Conservation (phyloP, 2,797 vertebrate species). For the Borostomias antarcticus region DNA sequence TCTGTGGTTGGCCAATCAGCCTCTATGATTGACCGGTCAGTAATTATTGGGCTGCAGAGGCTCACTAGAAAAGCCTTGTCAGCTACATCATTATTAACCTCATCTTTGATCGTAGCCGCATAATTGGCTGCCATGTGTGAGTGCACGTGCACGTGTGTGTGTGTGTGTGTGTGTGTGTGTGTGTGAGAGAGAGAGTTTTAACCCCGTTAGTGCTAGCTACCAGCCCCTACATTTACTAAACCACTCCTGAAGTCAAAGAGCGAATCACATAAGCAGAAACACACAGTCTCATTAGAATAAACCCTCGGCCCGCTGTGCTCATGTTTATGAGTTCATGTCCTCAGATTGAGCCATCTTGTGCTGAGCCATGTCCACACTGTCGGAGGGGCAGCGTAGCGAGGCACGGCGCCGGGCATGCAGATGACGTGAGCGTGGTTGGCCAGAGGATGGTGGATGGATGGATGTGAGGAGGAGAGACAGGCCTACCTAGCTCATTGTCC, state of each 20-base stretch:
- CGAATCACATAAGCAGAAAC: neutral
- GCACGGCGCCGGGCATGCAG: neutral
- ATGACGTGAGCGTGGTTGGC: neutral
- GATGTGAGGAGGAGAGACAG: constrained; percentile 2
- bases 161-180: constrained; percentile 14
- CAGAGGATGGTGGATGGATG: neutral
- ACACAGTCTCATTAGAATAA: neutral
- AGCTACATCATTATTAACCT: constrained; percentile 11
- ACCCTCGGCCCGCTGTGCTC: no score
- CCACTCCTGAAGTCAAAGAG: no score
- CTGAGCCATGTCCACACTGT: constrained; percentile 4
- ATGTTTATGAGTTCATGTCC: no score
- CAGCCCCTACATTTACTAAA: neutral
- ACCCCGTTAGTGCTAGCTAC: neutral
- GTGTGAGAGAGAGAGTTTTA: no score
- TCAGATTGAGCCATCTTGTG: neutral
- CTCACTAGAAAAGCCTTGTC: constrained; percentile 19
- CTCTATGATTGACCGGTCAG: no score
- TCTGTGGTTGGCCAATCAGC: no score
- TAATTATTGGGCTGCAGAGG: constrained; percentile 7
- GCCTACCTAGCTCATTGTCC: constrained; percentile 98
- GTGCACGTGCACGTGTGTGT: neutral
- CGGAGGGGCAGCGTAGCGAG: neutral
- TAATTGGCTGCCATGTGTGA: no score
- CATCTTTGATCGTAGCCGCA: no score